phyloP scores from a whole-genome alignment of 2,888 invertebrate genomes.

The Idaea dimidiata region DNA sequence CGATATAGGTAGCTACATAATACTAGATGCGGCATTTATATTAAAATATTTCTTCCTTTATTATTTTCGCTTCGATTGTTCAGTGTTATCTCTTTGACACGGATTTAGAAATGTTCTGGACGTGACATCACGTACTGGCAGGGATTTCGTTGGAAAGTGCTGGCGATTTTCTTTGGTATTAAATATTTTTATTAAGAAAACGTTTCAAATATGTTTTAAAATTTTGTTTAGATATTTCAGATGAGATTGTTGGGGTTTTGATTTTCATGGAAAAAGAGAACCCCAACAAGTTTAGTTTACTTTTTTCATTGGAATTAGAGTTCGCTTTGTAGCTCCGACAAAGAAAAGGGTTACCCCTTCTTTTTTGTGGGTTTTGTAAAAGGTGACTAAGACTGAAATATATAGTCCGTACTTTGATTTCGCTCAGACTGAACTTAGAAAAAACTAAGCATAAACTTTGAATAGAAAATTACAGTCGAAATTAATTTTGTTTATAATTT shows the following conservation, averaged over 20 bases:
- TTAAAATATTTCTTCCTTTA: slow-evolving; percentile 41
- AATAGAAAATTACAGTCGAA: too few species aligned
- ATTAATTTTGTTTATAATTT: too few species aligned
- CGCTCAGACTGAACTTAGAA: too few species aligned
- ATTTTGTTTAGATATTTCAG: not conserved
- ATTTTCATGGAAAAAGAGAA: too few species aligned
- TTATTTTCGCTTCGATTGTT: slow-evolving; percentile 40
- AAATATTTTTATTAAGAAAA: not conserved
- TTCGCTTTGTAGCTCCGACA: too few species aligned
- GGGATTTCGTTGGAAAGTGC: not conserved
- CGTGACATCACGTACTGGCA: not conserved
- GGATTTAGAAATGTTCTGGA: not conserved
- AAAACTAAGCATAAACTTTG: too few species aligned
- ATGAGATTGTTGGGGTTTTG: not conserved
- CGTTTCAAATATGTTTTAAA: not conserved
- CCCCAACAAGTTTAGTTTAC: too few species aligned
- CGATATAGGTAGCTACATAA: slow-evolving; percentile 24
- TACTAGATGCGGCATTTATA: slow-evolving; percentile 46
- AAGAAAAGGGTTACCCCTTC: too few species aligned
- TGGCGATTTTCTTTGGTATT: not conserved
- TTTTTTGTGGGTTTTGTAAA: too few species aligned
- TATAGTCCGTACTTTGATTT: too few species aligned
- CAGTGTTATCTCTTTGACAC: slow-evolving; percentile 14
- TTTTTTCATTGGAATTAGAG: too few species aligned
- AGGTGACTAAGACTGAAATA: too few species aligned